phyloP scores from a whole-genome alignment of 2,888 invertebrate genomes.

The Bombyx huttoni region DNA sequence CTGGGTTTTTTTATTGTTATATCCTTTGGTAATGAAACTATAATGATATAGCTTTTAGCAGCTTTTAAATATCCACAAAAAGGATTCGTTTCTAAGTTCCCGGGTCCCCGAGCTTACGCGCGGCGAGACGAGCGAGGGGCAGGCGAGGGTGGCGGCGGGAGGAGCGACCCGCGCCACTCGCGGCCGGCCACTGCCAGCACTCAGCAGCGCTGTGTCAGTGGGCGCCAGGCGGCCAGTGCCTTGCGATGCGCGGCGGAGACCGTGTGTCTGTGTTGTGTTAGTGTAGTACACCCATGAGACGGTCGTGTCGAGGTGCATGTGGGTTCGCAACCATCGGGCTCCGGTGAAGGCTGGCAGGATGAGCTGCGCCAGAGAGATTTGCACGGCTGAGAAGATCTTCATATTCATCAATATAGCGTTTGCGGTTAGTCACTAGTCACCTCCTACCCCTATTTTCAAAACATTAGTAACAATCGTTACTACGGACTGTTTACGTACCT shows the following conservation, averaged over 20 bases:
- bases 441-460: not conserved
- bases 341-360: conserved; percentile 15
- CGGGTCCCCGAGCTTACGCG: not conserved
- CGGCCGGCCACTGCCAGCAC: too few relatives aligned
- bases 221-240: conserved; percentile 36
- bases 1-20: too few relatives aligned
- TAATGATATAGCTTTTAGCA: not conserved
- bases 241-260: conserved; percentile 29
- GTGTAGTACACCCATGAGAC: conserved; percentile 1
- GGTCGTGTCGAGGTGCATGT: not conserved
- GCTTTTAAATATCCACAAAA: not conserved
- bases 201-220: conserved; percentile 5
- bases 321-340: not conserved
- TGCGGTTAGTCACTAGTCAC: conserved; percentile 34
- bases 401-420: conserved; percentile 65
- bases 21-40: too few relatives aligned
- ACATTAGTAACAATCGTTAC: not conserved
- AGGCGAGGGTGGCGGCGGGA: not conserved
- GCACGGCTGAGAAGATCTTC: conserved; percentile 55
- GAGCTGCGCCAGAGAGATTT: conserved; percentile 46
- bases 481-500: not conserved
- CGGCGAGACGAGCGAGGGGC: not conserved
- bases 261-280: conserved; percentile 7
- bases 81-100: not conserved
- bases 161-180: not conserved